phyloP scores from a whole-genome alignment of 2,113 vertebrate species.

The Phoenicopterus ruber region DNA sequence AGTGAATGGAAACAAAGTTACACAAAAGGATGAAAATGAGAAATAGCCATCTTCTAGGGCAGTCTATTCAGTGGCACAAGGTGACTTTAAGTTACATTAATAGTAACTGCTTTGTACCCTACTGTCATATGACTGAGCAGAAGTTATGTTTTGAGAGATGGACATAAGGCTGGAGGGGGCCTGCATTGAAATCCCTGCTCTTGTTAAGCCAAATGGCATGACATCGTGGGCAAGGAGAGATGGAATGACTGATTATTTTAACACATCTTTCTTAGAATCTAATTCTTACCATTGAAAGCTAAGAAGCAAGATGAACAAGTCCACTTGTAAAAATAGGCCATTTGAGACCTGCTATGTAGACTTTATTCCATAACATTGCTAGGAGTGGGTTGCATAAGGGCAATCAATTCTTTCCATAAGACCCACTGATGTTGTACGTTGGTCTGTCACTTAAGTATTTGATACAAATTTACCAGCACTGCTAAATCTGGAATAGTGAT shows the following conservation, averaged over 20 bases:
- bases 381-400: background rate
- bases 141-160: background rate
- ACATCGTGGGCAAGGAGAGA: background rate
- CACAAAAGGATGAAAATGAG: background rate
- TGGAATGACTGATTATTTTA: background rate
- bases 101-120: background rate
- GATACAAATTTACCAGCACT: background rate
- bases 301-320: background rate
- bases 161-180: background rate
- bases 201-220: background rate
- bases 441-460: background rate
- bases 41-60: background rate
- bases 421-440: background rate
- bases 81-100: background rate
- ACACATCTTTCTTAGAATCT: background rate
- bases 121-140: background rate
- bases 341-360: background rate
- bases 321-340: background rate
- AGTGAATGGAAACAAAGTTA: background rate
- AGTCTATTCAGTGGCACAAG: background rate
- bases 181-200: background rate
- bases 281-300: background rate
- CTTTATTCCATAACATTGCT: background rate
- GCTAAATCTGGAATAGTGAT: background rate
- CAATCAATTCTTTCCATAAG: background rate